phyloP scores from a whole-genome alignment of 2,113 vertebrate genomes.

The Camelus bactrianus region DNA sequence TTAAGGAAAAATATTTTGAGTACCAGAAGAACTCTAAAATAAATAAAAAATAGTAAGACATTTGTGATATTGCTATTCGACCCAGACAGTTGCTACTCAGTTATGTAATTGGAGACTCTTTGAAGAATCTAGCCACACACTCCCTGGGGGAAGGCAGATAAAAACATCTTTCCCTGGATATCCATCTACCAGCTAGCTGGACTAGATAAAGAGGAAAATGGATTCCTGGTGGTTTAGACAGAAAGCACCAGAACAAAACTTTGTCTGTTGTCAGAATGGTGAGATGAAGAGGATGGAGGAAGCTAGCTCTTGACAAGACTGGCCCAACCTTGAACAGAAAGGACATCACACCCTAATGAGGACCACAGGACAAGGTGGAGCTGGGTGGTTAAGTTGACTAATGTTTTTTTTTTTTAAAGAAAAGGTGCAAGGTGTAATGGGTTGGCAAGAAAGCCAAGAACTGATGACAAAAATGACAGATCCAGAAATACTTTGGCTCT shows the following conservation, averaged over 20 bases:
- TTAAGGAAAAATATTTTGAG: conserved; percentile 60
- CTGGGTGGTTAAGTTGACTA: neutral
- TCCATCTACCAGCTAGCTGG: neutral
- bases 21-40: conserved; percentile 64
- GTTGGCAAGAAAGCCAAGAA: neutral
- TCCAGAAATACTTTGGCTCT: neutral
- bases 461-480: neutral
- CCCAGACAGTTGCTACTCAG: neutral
- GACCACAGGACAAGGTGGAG: neutral
- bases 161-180: neutral
- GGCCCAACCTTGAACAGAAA: neutral
- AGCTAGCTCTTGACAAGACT: neutral
- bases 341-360: neutral
- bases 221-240: neutral
- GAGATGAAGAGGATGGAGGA: neutral
- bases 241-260: neutral
- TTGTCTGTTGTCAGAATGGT: neutral
- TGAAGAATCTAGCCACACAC: neutral
- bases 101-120: conserved; percentile 45
- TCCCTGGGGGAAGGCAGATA: neutral
- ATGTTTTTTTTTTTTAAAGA: neutral
- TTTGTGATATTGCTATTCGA: conserved; percentile 25
- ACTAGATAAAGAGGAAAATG: neutral
- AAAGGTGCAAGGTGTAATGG: neutral
- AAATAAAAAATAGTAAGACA: conserved; percentile 32